Percentiles rank a stretch among this genome's conserved stretches.
phyloP scores from a whole-genome alignment of 2,797 vertebrate species.

The Mus spretus region DNA sequence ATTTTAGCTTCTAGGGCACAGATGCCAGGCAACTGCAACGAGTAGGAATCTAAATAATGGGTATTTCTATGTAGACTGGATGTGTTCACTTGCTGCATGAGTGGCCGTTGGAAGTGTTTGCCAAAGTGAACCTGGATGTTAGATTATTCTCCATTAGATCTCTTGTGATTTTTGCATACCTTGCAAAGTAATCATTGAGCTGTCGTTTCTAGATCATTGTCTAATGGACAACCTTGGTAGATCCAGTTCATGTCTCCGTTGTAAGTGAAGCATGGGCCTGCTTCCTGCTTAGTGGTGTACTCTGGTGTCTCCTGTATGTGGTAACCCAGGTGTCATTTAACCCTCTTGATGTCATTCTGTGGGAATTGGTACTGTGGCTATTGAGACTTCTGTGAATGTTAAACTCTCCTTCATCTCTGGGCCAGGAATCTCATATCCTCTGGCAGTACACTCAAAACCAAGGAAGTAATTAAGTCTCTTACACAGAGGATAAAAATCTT shows the following conservation, averaged over 20 bases:
- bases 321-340: background rate
- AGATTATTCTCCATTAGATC: accelerated
- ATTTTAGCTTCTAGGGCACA: background rate
- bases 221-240: background rate
- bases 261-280: background rate
- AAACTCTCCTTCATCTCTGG: background rate
- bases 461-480: background rate
- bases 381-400: background rate
- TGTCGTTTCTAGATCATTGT: background rate
- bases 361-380: background rate
- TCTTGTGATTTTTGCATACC: background rate
- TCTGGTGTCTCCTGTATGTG: background rate
- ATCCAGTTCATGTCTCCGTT: background rate
- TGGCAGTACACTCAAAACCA: background rate
- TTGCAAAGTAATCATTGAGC: background rate
- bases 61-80: background rate
- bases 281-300: background rate
- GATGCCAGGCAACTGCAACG: background rate
- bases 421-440: background rate
- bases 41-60: background rate
- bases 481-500: background rate
- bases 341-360: background rate
- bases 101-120: no score
- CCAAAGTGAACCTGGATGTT: background rate
- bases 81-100: background rate